phyloP scores from a whole-genome alignment of 2,113 vertebrate species.

The Paramisgurnus dabryanus region DNA sequence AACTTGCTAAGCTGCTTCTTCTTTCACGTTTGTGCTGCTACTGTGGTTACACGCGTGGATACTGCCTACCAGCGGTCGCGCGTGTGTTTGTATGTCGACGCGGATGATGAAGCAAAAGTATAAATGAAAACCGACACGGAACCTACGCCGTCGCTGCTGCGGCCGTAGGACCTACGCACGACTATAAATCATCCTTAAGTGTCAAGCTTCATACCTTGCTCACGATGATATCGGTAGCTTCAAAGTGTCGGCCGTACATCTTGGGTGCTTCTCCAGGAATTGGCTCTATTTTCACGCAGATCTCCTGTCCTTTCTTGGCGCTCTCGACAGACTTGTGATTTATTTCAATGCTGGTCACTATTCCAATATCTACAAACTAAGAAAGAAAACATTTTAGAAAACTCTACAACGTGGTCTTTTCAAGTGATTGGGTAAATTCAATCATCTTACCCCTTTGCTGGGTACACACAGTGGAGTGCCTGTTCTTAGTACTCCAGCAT shows the following conservation, averaged over 20 bases:
- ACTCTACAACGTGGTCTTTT: too few species aligned
- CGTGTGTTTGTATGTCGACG: too few species aligned
- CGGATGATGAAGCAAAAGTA: too few species aligned
- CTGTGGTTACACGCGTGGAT: too few species aligned
- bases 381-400: slow-evolving; percentile 12
- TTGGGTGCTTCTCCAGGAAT: slow-evolving; percentile 97
- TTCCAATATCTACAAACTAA: slow-evolving; percentile 95
- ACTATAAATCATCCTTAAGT: too few species aligned
- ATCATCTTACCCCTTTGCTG: slow-evolving; percentile 86
- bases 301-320: slow-evolving; percentile 97
- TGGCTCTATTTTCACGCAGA: slow-evolving; percentile 96
- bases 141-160: too few species aligned
- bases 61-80: too few species aligned
- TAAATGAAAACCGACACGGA: too few species aligned
- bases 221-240: slow-evolving; percentile 92
- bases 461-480: slow-evolving; percentile 95
- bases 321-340: slow-evolving; percentile 93
- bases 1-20: too few species aligned
- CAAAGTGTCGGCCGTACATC: slow-evolving; percentile 97
- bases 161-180: too few species aligned
- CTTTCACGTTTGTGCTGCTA: too few species aligned
- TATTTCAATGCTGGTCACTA: slow-evolving; percentile 96
- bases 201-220: slow-evolving; percentile 83
- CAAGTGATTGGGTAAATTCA: too few species aligned
- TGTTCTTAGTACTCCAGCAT: slow-evolving; percentile 88